Percentiles rank a stretch among this genome's conserved stretches.
phyloP scores from a whole-genome alignment of 2,113 vertebrate species.

The Urocitellus parryii region DNA sequence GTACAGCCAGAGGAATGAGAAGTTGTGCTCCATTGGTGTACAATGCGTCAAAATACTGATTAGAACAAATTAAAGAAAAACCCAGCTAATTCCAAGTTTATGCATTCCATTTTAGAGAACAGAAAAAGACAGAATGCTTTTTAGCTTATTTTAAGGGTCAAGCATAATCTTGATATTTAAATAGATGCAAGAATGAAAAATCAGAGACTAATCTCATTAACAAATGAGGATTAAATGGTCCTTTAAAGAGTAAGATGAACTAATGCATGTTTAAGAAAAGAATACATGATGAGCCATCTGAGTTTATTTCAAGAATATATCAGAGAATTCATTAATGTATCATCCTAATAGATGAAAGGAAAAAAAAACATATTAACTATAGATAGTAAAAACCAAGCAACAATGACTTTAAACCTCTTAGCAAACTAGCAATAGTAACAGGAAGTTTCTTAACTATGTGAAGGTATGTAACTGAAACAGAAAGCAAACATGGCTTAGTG shows the following conservation, averaged over 20 bases:
- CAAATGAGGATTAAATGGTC: slow-evolving; percentile 12
- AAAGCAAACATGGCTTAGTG: neutral
- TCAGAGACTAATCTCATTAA: neutral
- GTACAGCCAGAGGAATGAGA: too few relatives aligned
- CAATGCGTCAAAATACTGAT: too few relatives aligned
- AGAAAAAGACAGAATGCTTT: neutral
- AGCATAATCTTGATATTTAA: neutral
- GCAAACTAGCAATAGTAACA: neutral
- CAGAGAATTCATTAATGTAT: neutral
- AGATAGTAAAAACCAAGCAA: neutral
- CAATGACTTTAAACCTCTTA: neutral
- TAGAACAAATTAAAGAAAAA: too few relatives aligned
- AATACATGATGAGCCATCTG: neutral
- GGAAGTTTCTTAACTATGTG: neutral
- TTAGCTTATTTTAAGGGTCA: neutral
- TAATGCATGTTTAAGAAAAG: slow-evolving; percentile 1
- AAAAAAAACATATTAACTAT: neutral
- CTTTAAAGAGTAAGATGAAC: neutral
- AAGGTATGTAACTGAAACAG: neutral
- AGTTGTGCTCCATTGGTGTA: too few relatives aligned
- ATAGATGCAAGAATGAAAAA: neutral
- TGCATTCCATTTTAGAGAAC: neutral
- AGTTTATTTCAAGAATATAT: slow-evolving; percentile 8
- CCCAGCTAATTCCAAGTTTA: neutral
- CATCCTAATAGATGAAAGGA: neutral